Conservation (phyloP, 2,113 vertebrate genomes). For the Rhodinocichla rosea region DNA sequence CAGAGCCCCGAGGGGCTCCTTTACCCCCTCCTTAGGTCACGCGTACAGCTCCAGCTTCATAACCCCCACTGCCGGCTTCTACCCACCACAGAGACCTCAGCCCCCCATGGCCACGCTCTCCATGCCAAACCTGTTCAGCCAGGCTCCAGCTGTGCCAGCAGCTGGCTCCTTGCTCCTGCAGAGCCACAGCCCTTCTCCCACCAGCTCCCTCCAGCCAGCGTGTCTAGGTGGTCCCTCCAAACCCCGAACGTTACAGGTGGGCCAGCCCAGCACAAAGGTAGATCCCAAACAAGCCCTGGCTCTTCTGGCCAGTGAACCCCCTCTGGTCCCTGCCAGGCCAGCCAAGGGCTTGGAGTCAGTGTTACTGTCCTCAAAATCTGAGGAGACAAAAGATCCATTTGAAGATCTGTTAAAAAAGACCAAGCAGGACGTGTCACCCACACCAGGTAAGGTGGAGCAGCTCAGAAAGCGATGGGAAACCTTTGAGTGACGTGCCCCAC, state of each 20-base stretch:
- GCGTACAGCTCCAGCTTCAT: slow-evolving; percentile 77
- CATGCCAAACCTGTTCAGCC: slow-evolving; percentile 81
- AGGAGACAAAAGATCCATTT: slow-evolving; percentile 85
- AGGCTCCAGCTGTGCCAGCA: slow-evolving; percentile 69
- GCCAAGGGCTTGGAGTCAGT: slow-evolving; percentile 63
- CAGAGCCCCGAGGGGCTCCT: slow-evolving; percentile 70
- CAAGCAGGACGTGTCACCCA: slow-evolving; percentile 73
- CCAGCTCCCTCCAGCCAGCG: slow-evolving; percentile 10
- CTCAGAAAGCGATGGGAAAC: slow-evolving; percentile 92
- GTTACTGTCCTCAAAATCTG: slow-evolving; percentile 49
- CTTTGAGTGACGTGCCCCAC: slow-evolving; percentile 76
- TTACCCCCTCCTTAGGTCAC: slow-evolving; percentile 74
- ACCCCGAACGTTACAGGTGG: slow-evolving; percentile 65
- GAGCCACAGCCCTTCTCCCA: slow-evolving; percentile 42
- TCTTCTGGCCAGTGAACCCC: slow-evolving; percentile 57
- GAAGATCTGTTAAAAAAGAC: slow-evolving; percentile 88
- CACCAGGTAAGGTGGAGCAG: slow-evolving; percentile 84
- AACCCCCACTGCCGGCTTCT: slow-evolving; percentile 69
- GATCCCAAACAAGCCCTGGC: slow-evolving; percentile 70
- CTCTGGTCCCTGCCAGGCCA: slow-evolving; percentile 68
- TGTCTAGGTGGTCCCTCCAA: slow-evolving; percentile 37
- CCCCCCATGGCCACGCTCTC: slow-evolving; percentile 73
- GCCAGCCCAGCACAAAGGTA: slow-evolving; percentile 65
- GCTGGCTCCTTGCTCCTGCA: slow-evolving; percentile 62
- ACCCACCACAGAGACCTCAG: slow-evolving; percentile 68